These are phyloP conservation scores for Cebus imitator DNA, from an alignment of 2,113 vertebrate species.

Conservation along the genomic window DNA sequence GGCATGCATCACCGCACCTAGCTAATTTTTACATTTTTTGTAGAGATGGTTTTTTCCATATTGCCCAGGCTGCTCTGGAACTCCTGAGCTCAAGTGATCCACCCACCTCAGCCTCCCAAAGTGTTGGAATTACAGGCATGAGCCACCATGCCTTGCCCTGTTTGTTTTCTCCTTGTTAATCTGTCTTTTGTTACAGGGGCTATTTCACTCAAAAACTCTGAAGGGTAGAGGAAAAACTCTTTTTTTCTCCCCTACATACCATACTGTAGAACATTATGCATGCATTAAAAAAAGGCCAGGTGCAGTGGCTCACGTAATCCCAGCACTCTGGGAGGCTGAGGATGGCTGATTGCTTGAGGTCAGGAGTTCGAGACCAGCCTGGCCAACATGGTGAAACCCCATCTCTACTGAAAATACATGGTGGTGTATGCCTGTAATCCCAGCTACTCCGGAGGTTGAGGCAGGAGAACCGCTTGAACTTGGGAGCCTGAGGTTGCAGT, in stretches of 20 bases:
- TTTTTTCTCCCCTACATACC: not conserved
- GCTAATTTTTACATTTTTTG: not conserved
- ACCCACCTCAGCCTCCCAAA: too few relatives aligned
- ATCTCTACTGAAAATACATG: not conserved
- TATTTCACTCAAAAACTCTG: not conserved
- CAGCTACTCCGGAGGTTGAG: not conserved
- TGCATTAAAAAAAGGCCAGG: not conserved
- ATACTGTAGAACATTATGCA: not conserved
- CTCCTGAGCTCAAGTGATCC: too few relatives aligned
- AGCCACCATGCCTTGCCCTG: too few relatives aligned
- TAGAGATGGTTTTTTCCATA: too few relatives aligned
- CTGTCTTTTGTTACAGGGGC: not conserved
- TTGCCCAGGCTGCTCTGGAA: too few relatives aligned
- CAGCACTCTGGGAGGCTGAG: too few relatives aligned
- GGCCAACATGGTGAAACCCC: not conserved
- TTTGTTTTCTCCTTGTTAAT: not conserved
- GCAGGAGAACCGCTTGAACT: not conserved
- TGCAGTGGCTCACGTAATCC: too few relatives aligned
- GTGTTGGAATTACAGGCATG: too few relatives aligned
- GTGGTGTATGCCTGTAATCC: not conserved
- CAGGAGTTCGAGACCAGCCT: too few relatives aligned
- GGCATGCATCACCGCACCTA: not conserved
- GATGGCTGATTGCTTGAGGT: too few relatives aligned
- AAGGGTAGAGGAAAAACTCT: not conserved
- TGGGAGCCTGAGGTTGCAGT: not conserved